Base-by-base conservation (phyloP, 1,140 invertebrate species). In the Ips nitidus region DNA sequence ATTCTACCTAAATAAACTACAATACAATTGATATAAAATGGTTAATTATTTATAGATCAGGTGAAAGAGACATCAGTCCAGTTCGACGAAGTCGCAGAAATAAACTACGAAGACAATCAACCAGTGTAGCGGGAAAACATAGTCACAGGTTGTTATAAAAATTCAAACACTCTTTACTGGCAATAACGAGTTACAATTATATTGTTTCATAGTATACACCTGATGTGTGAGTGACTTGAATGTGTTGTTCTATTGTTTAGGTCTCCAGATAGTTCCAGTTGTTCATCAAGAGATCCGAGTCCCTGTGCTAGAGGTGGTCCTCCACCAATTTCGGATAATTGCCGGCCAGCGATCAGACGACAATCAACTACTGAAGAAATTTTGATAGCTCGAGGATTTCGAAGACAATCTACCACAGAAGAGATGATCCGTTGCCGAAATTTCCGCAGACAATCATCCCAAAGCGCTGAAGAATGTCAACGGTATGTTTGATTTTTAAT, bases 351-450 rank as follows among this genome's bases (percentile, higher is more conserved):
- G 56, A 91, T 94, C 38, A 83, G 93, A 71, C 83, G 93, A 73
- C 94, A 95, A 82, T 95, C 93, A 4, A 95, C 93, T 1, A 95
- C 93, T 1, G 92, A 94, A 80, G 94, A 96, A 80, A 96, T 96
- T 73, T 81, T 96, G 8, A 95, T 95, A 74, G 92, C 93, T 1
- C 85, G 92, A 50, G 94, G 94, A 41, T 96, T 96, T 80, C 86
- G 94, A 1, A 85, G 93, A 42, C 93, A 96, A 76, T 93, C 91
- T 1, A 95, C 94, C 1, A 95, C 92, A 0, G 94, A 96, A 75
- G 94, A 96, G 79, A 95, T 94, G 90, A 94, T 95, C 53, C 84
- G 93, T 3, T 95, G 93, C 78, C 83, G 94, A 45, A 95, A 95
- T 79, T 95, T 94, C 78, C 85, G 91, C 38, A 84, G 91, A 36